A percentile compares a stretch with the other conserved stretches of the same genome.
Evolutionary conservation across 1,140 invertebrate genomes (phyloP).

Genomic region (Antheraea mylitta): DNA sequence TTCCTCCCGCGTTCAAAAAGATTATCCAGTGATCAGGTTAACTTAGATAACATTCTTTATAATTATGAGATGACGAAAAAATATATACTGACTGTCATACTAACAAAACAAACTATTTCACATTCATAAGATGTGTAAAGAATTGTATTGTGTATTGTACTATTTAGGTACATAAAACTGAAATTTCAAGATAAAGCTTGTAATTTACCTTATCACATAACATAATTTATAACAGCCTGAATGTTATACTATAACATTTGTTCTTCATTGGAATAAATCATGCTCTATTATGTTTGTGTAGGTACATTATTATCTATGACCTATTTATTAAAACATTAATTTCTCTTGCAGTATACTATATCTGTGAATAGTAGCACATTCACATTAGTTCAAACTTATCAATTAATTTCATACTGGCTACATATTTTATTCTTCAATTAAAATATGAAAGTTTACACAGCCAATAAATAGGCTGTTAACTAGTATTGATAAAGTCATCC

Average conservation of each 20-base stretch:
- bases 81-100: too few species aligned
- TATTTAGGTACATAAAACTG: too few species aligned
- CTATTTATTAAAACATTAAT: neutral
- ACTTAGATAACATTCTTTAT: neutral
- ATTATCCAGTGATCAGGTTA: constrained; percentile 30
- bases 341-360: neutral
- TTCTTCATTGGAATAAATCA: neutral
- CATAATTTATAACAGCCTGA: too few species aligned
- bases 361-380: neutral
- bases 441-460: too few species aligned
- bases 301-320: neutral
- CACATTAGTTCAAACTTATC: neutral
- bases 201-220: neutral
- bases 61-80: too few species aligned
- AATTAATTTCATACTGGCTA: neutral
- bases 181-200: neutral
- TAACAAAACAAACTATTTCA: too few species aligned
- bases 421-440: too few species aligned
- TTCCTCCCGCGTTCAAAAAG: constrained; percentile 29
- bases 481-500: too few species aligned
- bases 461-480: too few species aligned
- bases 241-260: too few species aligned
- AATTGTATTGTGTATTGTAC: too few species aligned
- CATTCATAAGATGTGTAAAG: too few species aligned
- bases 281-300: neutral